Percentiles rank a stretch among this genome's conserved stretches.
phyloP scores from a whole-genome alignment of 30 jellyfish, hydroid and myxozoan species.

The Cassiopea xamachana region DNA sequence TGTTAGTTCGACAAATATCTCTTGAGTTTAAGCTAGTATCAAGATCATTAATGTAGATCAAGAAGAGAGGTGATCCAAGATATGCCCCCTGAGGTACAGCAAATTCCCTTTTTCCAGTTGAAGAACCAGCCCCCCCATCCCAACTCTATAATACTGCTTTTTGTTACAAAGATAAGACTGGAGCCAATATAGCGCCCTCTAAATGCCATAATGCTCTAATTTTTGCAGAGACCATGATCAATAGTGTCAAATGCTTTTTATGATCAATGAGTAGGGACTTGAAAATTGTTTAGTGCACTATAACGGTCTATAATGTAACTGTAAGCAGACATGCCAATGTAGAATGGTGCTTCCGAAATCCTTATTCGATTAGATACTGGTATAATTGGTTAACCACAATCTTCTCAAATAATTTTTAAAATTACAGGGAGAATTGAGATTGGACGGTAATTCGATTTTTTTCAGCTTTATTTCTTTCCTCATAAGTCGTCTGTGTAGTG shows the following conservation, averaged over 20 bases:
- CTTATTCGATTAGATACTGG: conserved; percentile 8
- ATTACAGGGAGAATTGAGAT: background rate
- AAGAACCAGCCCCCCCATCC: background rate
- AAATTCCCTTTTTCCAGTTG: background rate
- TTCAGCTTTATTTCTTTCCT: background rate
- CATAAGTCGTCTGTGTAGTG: background rate
- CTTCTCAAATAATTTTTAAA: conserved; percentile 34
- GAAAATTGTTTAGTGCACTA: conserved; percentile 1
- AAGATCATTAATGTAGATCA: conserved; percentile 14
- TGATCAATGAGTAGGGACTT: conserved; percentile 8
- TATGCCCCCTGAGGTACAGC: conserved; percentile 23
- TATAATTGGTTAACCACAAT: background rate
- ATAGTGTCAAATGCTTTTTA: conserved; percentile 50
- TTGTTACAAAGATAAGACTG: background rate
- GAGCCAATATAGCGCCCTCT: background rate
- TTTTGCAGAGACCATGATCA: conserved; percentile 17
- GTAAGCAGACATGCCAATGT: conserved; percentile 28
- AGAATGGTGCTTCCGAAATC: conserved; percentile 10
- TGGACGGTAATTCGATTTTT: background rate
- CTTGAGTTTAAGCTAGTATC: background rate
- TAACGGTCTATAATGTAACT: conserved; percentile 18
- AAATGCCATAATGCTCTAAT: background rate
- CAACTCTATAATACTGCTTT: background rate
- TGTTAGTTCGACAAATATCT: background rate
- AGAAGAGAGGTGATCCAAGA: conserved; percentile 30